Percentiles rank a stretch among this genome's conserved stretches.
Evolutionary conservation across 2,888 invertebrate species (phyloP).

Genomic region (Acanthacorydalis orientalis): DNA sequence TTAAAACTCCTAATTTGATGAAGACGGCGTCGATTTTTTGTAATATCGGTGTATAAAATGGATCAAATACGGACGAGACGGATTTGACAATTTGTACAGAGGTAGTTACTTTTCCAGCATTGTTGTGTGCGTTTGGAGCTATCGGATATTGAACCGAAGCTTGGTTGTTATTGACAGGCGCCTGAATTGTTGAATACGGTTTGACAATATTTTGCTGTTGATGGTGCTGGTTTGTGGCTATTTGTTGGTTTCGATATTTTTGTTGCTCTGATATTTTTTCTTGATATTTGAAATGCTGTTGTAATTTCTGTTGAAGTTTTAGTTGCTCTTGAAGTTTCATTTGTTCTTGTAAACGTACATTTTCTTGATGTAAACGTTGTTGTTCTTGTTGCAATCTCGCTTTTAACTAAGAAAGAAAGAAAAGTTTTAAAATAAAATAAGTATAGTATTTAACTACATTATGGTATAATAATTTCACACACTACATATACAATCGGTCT

Average conservation of each 20-base stretch:
- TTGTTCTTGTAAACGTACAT: constrained; percentile 23
- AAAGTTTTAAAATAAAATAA: too few species aligned
- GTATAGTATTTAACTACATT: too few species aligned
- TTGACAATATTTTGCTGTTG: not conserved
- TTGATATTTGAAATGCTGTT: constrained; percentile 17
- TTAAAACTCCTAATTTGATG: constrained; percentile 47
- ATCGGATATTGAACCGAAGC: not conserved
- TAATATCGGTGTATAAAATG: constrained; percentile 64
- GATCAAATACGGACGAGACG: constrained; percentile 21
- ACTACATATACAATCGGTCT: too few species aligned
- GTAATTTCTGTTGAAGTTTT: constrained; percentile 24
- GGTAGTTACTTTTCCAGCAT: constrained; percentile 8
- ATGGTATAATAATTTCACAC: too few species aligned
- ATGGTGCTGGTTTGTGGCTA: constrained; percentile 4
- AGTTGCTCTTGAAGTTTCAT: constrained; percentile 19
- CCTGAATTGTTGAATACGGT: not conserved
- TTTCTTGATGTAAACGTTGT: constrained; percentile 22
- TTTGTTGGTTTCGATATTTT: constrained; percentile 18
- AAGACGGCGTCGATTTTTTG: constrained; percentile 63
- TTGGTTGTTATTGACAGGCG: constrained; percentile 5
- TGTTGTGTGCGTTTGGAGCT: too few species aligned
- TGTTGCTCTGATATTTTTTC: constrained; percentile 23
- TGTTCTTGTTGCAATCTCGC: constrained; percentile 24
- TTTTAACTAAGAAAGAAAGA: constrained; percentile 19
- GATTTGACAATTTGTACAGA: constrained; percentile 15